Evolutionary conservation across 2,797 vertebrate genomes (phyloP).

Genomic region (Xyrichtys novacula): DNA sequence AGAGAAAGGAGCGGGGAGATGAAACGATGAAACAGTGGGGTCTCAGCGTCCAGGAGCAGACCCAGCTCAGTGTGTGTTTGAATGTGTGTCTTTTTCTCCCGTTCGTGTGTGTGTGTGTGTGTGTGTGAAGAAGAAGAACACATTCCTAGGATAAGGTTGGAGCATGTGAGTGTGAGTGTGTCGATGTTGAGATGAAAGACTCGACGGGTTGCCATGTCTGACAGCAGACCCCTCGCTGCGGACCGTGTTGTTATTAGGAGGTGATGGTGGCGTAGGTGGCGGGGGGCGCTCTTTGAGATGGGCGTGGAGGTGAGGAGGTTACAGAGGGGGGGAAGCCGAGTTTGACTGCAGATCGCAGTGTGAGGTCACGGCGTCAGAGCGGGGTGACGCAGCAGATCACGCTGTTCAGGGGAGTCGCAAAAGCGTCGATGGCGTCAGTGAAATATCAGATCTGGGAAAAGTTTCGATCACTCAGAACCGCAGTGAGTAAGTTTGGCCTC

Average conservation of each 20-base stretch:
- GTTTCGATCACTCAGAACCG: constrained; percentile 22
- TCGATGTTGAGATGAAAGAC: constrained; percentile 73
- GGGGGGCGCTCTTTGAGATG: constrained; percentile 62
- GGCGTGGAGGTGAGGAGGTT: constrained; percentile 63
- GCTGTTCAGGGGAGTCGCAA: constrained; percentile 17
- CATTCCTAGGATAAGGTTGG: constrained; percentile 60
- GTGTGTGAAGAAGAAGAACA: constrained; percentile 24
- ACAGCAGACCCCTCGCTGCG: constrained; percentile 69
- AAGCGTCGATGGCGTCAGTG: constrained; percentile 20
- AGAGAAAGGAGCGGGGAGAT: constrained; percentile 66
- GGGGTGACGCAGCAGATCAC: not conserved
- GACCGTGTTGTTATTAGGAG: constrained; percentile 69
- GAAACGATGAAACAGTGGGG: constrained; percentile 72
- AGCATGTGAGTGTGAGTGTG: constrained; percentile 51
- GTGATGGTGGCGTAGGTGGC: constrained; percentile 49
- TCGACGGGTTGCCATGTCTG: constrained; percentile 74
- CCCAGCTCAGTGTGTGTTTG: constrained; percentile 26
- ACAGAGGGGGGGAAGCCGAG: constrained; percentile 25
- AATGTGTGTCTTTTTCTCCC: constrained; percentile 27
- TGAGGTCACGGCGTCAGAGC: constrained; percentile 50
- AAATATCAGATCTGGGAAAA: constrained; percentile 21
- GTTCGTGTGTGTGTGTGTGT: constrained; percentile 21
- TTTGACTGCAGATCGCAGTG: constrained; percentile 44
- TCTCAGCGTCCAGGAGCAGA: constrained; percentile 60
- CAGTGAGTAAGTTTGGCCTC: constrained; percentile 9